Evolutionary conservation across 1,140 invertebrate species (phyloP).

Genomic region (Brachionus koreanus): DNA sequence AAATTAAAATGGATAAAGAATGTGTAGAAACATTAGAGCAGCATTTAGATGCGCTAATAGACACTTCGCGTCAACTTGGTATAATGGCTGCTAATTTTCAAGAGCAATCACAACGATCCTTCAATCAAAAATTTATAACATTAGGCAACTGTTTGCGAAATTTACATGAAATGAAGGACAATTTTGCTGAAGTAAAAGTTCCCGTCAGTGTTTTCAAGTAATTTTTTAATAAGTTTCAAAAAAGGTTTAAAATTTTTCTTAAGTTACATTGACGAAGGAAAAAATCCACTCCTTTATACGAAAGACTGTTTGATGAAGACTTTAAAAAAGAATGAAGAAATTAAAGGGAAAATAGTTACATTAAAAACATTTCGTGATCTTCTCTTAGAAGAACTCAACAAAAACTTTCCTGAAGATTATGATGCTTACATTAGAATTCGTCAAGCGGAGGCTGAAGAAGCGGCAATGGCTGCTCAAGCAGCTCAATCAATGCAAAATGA

Average conservation of each 20-base stretch:
- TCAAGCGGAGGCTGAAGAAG: slow-evolving; percentile 13
- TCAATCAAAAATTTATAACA: slow-evolving; percentile 33
- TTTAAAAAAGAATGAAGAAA: slow-evolving; percentile 82
- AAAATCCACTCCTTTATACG: slow-evolving; percentile 95
- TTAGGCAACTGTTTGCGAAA: slow-evolving; percentile 8
- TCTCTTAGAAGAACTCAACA: slow-evolving; percentile 50
- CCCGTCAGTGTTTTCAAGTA: slow-evolving; percentile 40
- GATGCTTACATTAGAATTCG: slow-evolving; percentile 43
- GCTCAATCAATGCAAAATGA: not conserved
- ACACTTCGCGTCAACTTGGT: slow-evolving; percentile 39
- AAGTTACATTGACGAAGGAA: slow-evolving; percentile 94
- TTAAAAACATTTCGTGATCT: slow-evolving; percentile 63
- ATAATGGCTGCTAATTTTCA: slow-evolving; percentile 37
- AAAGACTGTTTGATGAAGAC: slow-evolving; percentile 99
- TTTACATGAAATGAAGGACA: slow-evolving; percentile 32
- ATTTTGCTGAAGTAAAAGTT: slow-evolving; percentile 32
- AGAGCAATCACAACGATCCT: slow-evolving; percentile 30
- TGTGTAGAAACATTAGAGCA: slow-evolving; percentile 9
- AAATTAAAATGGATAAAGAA: slow-evolving; percentile 39
- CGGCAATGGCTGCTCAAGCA: slow-evolving; percentile 42
- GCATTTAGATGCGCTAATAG: slow-evolving; percentile 29
- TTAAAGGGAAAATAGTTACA: slow-evolving; percentile 68
- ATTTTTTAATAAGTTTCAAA: too few relatives aligned
- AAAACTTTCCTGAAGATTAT: slow-evolving; percentile 40
- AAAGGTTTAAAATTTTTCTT: not conserved